These are phyloP conservation scores for Ptiloglossa arizonensis DNA, from an alignment of 1,140 invertebrate species.

Conservation along the genomic window DNA sequence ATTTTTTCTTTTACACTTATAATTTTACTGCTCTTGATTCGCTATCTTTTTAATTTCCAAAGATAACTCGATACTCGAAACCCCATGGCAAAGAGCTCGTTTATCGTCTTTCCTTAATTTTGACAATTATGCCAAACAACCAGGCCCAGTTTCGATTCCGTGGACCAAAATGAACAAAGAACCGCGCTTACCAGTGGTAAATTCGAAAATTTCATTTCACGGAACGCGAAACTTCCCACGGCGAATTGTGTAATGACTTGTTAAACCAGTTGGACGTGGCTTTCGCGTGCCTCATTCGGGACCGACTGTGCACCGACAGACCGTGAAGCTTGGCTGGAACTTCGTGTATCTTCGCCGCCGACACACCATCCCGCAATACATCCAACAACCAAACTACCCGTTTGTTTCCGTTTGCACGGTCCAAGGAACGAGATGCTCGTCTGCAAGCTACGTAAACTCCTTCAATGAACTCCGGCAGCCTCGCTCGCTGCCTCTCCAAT, in stretches of 20 bases:
- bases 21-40: too few relatives aligned
- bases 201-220: constrained; percentile 45
- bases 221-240: constrained; percentile 13
- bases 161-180: neutral
- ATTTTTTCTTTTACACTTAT: too few relatives aligned
- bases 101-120: too few relatives aligned
- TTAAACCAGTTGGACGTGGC: constrained; percentile 62
- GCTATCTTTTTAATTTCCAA: too few relatives aligned
- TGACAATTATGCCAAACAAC: neutral
- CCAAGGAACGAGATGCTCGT: constrained; percentile 39
- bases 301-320: constrained; percentile 29
- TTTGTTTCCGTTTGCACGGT: constrained; percentile 58
- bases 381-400: constrained; percentile 35
- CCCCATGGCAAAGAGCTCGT: too few relatives aligned
- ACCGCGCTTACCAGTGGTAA: neutral
- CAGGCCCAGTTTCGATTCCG: neutral
- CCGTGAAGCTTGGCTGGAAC: constrained; percentile 55
- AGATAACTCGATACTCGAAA: too few relatives aligned
- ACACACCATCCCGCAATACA: constrained; percentile 31
- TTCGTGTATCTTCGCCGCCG: constrained; percentile 48
- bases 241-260: constrained; percentile 63
- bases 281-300: constrained; percentile 32
- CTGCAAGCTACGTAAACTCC: constrained; percentile 42
- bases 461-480: constrained; percentile 36
- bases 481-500: neutral